These are phyloP conservation scores for Phaenicophaeus curvirostris DNA, from an alignment of 2,797 vertebrate species.

Conservation along the genomic window DNA sequence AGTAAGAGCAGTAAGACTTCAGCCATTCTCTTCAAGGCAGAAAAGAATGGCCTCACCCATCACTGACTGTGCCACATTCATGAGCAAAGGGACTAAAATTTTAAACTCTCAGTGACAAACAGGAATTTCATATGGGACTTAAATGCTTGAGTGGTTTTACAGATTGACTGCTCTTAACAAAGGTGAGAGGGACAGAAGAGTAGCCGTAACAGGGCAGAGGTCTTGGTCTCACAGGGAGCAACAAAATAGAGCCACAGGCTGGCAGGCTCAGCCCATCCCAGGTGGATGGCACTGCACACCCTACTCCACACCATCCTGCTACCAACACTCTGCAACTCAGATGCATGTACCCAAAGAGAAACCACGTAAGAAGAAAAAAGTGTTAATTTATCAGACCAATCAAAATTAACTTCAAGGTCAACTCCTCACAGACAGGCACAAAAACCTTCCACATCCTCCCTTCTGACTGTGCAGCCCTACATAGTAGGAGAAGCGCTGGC, in stretches of 20 bases:
- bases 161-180: background rate
- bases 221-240: background rate
- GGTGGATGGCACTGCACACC: background rate
- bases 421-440: background rate
- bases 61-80: background rate
- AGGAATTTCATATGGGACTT: background rate
- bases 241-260: background rate
- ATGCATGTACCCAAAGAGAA: background rate
- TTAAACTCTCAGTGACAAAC: background rate
- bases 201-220: background rate
- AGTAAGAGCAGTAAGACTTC: background rate
- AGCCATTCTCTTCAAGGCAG: background rate
- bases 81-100: background rate
- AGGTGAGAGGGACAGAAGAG: background rate
- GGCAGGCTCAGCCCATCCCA: background rate
- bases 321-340: background rate
- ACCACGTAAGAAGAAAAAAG: background rate
- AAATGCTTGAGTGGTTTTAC: background rate
- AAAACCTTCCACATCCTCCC: background rate
- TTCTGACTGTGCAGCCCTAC: background rate
- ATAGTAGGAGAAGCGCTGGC: background rate
- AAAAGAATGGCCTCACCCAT: background rate
- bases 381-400: background rate
- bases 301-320: accelerated
- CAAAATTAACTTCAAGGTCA: background rate